phyloP scores from a whole-genome alignment of 1,140 invertebrate species.

The Papilio dardanus region DNA sequence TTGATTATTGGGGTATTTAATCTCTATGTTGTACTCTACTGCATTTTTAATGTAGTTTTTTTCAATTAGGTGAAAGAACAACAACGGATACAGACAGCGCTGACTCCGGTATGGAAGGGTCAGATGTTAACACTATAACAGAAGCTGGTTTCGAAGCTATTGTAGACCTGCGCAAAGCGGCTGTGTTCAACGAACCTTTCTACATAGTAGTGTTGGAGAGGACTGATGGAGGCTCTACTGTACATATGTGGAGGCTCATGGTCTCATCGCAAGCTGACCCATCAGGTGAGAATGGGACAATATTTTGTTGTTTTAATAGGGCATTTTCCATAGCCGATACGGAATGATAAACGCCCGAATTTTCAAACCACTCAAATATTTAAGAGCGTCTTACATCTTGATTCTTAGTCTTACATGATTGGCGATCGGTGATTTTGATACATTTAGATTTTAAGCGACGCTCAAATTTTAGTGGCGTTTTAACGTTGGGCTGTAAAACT shows the following conservation, averaged over 20 bases:
- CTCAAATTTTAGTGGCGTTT: no score
- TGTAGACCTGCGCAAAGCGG: conserved; percentile 93
- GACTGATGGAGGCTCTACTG: conserved; percentile 90
- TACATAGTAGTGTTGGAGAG: conserved; percentile 97
- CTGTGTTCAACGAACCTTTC: conserved; percentile 96
- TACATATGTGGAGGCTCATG: conserved; percentile 97
- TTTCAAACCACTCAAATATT: no score
- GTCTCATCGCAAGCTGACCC: conserved; percentile 92
- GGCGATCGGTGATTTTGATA: no score
- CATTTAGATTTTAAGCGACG: no score
- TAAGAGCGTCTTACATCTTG: no score
- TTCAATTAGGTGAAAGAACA: conserved; percentile 64
- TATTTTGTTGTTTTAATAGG: not conserved
- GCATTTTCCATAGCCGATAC: no score
- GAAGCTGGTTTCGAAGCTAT: conserved; percentile 91
- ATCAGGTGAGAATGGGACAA: conserved; percentile 70
- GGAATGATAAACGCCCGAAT: no score
- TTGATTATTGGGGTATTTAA: no score
- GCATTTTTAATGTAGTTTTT: no score
- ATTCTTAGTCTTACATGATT: no score
- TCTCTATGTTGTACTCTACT: no score
- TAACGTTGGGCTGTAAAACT: no score
- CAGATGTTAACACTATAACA: conserved; percentile 80
- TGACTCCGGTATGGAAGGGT: conserved; percentile 63
- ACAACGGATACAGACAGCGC: conserved; percentile 58